Base-by-base conservation (phyloP, 2,888 invertebrate genomes). In the Tillus elongatus region DNA sequence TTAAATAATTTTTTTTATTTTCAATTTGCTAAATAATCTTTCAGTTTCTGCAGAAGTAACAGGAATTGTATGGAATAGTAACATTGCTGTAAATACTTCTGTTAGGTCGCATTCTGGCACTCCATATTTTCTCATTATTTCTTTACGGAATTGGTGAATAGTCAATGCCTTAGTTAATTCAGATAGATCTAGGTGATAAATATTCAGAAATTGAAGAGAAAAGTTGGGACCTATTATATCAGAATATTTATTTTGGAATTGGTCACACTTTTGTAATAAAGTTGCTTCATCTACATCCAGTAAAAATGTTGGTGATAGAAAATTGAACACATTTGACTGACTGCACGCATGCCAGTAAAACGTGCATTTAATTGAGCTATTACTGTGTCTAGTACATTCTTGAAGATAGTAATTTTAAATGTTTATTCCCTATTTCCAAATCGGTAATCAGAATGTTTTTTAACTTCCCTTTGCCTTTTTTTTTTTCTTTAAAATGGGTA, bases 391-490 rank as follows among this genome's bases (percentile, higher is more conserved):
- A n/a, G 28, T 28, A 6, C 28, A 28, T 28, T n/a, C n/a, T 28
- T n/a, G 28, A 28, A 28, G 11, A 28, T 28, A 6, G 4, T n/a
- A 28, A 28, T 3, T 28, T 28, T 33, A 33, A 15, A 33, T n/a
- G n/a, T n/a, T n/a, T n/a, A n/a, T n/a, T n/a, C n/a, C n/a, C n/a
- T n/a, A n/a, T n/a, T n/a, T n/a, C 15, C n/a, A 33, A 44, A 42
- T 39, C 42, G 42, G 38, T 42, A 30, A 30, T 44, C 41, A 42
- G 44, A 46, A 42, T 46, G 35, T 42, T 50, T 51, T 50, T 52
- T 46, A 47, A 40, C n/a, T n/a, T n/a, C n/a, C n/a, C 39, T 51
- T 48, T 46, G 40, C 46, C 42, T 46, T 43, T 46, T 35, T 46
- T 39, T 32, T 47, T 43, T 40, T 36, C 39, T 44, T 29, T 36